Evolutionary conservation across 2,113 vertebrate species (phyloP), one percentile per base, ranked within the genome.

Genomic region (Centropristis striata): DNA sequence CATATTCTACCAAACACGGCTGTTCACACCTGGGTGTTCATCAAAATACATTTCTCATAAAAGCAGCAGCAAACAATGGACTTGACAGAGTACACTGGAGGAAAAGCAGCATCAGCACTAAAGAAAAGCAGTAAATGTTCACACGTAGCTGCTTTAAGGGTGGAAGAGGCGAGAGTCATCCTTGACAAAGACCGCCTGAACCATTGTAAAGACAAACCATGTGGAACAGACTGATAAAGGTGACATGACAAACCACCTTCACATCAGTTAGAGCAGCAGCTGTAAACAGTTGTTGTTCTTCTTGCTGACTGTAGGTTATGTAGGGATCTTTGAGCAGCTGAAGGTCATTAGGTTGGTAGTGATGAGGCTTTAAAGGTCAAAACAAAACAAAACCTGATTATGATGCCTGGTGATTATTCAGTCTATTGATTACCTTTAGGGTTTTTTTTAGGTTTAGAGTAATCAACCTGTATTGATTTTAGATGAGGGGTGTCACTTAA

Each of bases 51-150:
- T 37, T 25, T 11, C 8, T 50, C 39, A 46, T 51, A 59, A 80
- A 72, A 58, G 28, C 60, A 51, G 49, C 58, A 75, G 53, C 25
- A 73, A 85, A 81, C 37, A 83, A 61, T 16, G 42, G 71, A 51
- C 4, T 16, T 61, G 44, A 72, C 36, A 42, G 36, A 59, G 27
- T 49, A 71, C 5, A 46, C 0, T 12, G 25, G 12, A 49, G 16
- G 18, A 60, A 73, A 67, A 57, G 39, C 41, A 51, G 44, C 1
- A 2, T 83, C 78, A 80, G 75, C 78, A 60, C 41, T 55, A 15
- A 68, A 44, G 46, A 11, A 25, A 69, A 55, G 15, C 25, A 36
- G 28, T 11, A 49, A 78, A 60, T 32, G 80, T 64, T 58, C 1
- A 39, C 49, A 60, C 32, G 27, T 46, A 41, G 59, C 39, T 65